These are phyloP conservation scores for Pardosa pseudoannulata DNA, from an alignment of 2,888 invertebrate genomes.

Conservation along the genomic window DNA sequence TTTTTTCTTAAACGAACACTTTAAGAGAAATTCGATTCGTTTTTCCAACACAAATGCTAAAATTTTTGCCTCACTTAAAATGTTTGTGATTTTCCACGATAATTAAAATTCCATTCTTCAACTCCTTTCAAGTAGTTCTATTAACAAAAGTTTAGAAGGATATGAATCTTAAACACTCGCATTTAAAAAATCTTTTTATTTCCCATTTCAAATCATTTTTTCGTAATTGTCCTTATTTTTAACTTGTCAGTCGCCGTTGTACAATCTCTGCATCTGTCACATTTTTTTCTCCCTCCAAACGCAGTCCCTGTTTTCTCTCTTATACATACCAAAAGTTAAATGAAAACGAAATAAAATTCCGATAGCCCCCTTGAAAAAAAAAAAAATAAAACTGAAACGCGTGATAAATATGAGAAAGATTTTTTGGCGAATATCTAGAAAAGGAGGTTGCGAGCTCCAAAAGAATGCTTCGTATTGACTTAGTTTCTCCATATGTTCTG, in stretches of 20 bases:
- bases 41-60: no score
- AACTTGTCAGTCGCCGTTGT: not conserved
- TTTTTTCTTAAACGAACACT: no score
- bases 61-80: no score
- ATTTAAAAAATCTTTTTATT: not conserved
- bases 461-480: conserved; percentile 69
- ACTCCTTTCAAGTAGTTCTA: not conserved
- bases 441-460: conserved; percentile 38
- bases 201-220: not conserved
- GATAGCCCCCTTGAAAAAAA: conserved; percentile 16
- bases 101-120: conserved; percentile 14
- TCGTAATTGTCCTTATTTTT: not conserved
- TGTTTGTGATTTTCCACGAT: no score
- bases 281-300: conserved; percentile 16
- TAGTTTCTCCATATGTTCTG: conserved; percentile 70
- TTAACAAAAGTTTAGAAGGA: not conserved
- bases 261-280: conserved; percentile 4
- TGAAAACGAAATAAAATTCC: conserved; percentile 63
- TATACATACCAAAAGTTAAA: conserved; percentile 53
- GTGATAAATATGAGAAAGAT: conserved; percentile 70
- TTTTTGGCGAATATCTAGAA: conserved; percentile 65
- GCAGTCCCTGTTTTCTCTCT: conserved; percentile 29
- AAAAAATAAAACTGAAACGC: conserved; percentile 9
- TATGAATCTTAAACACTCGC: not conserved
- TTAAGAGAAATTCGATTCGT: no score